Evolutionary conservation across 2,888 invertebrate species (phyloP).

Genomic region (Drosophila rellima): DNA sequence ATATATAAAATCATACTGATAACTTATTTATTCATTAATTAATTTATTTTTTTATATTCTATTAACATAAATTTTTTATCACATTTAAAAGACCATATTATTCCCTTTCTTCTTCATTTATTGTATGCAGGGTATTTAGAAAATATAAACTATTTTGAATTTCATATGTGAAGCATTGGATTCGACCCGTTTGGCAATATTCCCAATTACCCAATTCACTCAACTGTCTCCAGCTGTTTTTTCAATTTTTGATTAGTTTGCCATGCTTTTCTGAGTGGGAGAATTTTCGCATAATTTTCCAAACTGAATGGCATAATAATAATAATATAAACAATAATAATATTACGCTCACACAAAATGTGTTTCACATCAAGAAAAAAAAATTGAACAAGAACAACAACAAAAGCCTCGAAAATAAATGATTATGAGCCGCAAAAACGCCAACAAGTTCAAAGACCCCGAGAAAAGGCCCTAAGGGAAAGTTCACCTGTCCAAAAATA

Average conservation of each 20-base stretch:
- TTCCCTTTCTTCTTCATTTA: not conserved
- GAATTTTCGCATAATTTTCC: conserved; percentile 14
- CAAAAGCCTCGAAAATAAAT: conserved; percentile 36
- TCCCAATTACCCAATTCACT: conserved; percentile 46
- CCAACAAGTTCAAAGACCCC: conserved; percentile 71
- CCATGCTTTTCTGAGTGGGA: conserved; percentile 1
- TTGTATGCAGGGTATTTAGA: not conserved
- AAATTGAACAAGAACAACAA: conserved; percentile 8
- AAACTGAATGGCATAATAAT: conserved; percentile 25
- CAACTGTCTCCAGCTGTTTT: conserved; percentile 48
- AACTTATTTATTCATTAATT: too few species aligned
- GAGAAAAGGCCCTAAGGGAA: conserved; percentile 3
- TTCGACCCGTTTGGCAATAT: conserved; percentile 44
- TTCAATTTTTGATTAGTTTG: conserved; percentile 29
- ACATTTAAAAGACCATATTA: too few species aligned
- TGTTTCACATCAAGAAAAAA: conserved; percentile 60
- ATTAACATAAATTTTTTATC: too few species aligned
- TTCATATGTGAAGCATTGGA: conserved; percentile 26
- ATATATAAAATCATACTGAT: too few species aligned
- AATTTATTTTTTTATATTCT: too few species aligned
- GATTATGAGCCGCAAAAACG: conserved; percentile 71
- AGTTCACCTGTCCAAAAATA: conserved; percentile 27
- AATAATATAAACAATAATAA: conserved; percentile 39
- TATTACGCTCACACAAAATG: conserved; percentile 55
- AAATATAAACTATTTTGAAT: conserved; percentile 33